A percentile compares a stretch with the other conserved stretches of the same genome.
These are phyloP conservation scores for Platypus cylindrus DNA, from an alignment of 2,888 invertebrate species.

Conservation along the genomic window DNA sequence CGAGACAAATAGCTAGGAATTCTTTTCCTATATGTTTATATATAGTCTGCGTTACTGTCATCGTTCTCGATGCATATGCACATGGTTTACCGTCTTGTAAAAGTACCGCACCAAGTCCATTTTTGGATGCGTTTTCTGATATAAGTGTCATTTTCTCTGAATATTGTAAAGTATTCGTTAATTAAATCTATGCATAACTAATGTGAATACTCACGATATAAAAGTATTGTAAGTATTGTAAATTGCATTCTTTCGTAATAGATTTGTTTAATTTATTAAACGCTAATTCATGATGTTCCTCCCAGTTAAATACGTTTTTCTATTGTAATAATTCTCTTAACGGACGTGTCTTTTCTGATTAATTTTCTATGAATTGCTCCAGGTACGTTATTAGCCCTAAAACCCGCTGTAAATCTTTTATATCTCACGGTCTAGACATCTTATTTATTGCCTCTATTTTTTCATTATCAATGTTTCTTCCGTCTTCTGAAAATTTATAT, in stretches of 20 bases:
- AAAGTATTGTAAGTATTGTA: no score
- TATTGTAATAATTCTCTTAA: slow-evolving; percentile 14
- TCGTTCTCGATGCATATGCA: slow-evolving; percentile 20
- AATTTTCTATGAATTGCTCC: slow-evolving; percentile 18
- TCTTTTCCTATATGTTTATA: slow-evolving; percentile 25
- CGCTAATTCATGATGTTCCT: slow-evolving; percentile 5
- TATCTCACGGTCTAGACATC: slow-evolving; percentile 17
- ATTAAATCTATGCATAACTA: no score
- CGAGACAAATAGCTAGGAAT: slow-evolving; percentile 15
- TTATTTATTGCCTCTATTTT: slow-evolving; percentile 15
- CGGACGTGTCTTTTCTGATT: slow-evolving; percentile 17
- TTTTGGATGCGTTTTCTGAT: slow-evolving; percentile 20
- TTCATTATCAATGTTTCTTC: slow-evolving; percentile 8
- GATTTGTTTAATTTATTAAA: slow-evolving; percentile 11
- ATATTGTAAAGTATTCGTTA: no score
- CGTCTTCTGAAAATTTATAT: slow-evolving; percentile 8
- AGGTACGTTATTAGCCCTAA: slow-evolving; percentile 18
- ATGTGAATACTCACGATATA: no score
- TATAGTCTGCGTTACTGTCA: slow-evolving; percentile 18
- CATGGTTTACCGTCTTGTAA: slow-evolving; percentile 19
- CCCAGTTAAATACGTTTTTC: slow-evolving; percentile 7
- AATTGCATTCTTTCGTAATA: slow-evolving; percentile 7
- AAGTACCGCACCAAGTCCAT: slow-evolving; percentile 21
- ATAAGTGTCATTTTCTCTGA: slow-evolving; percentile 16
- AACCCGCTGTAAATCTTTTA: slow-evolving; percentile 18